phyloP scores from a whole-genome alignment of 1,140 invertebrate genomes.

The Diorhabda sublineata region DNA sequence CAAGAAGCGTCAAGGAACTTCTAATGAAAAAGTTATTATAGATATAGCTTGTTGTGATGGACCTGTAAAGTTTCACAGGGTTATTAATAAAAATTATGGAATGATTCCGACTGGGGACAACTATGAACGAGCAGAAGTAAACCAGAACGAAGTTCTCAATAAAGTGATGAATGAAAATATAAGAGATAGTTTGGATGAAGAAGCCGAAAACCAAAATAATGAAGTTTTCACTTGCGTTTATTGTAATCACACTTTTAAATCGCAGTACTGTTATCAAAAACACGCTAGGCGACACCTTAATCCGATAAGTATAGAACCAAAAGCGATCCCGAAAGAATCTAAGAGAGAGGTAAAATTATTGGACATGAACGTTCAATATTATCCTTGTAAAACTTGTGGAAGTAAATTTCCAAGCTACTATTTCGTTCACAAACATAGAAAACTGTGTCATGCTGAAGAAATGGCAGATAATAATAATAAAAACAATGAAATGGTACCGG shows the following conservation, averaged over 20 bases:
- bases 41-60: slow-evolving; percentile 86
- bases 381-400: slow-evolving; percentile 87
- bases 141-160: slow-evolving; percentile 46
- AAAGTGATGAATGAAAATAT: slow-evolving; percentile 50
- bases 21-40: slow-evolving; percentile 57
- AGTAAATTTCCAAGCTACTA: slow-evolving; percentile 90
- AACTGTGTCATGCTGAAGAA: slow-evolving; percentile 73
- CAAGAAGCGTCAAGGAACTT: slow-evolving; percentile 19
- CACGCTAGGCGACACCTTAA: slow-evolving; percentile 68
- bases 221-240: slow-evolving; percentile 67
- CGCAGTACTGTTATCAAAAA: slow-evolving; percentile 76
- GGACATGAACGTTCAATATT: slow-evolving; percentile 84
- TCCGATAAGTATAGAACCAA: slow-evolving; percentile 46
- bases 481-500: slow-evolving; percentile 40
- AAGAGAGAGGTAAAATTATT: slow-evolving; percentile 59
- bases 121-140: slow-evolving; percentile 38
- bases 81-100: slow-evolving; percentile 71
- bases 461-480: slow-evolving; percentile 43
- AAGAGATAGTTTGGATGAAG: slow-evolving; percentile 44
- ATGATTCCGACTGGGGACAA: slow-evolving; percentile 38
- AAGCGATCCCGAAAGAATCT: slow-evolving; percentile 30
- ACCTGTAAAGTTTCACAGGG: slow-evolving; percentile 75
- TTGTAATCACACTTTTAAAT: slow-evolving; percentile 77
- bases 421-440: slow-evolving; percentile 87
- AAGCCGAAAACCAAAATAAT: slow-evolving; percentile 38